A percentile compares a stretch with the other conserved stretches of the same genome.
Conservation (phyloP, 2,888 invertebrate species). For the Trileptium ribeirensis region DNA sequence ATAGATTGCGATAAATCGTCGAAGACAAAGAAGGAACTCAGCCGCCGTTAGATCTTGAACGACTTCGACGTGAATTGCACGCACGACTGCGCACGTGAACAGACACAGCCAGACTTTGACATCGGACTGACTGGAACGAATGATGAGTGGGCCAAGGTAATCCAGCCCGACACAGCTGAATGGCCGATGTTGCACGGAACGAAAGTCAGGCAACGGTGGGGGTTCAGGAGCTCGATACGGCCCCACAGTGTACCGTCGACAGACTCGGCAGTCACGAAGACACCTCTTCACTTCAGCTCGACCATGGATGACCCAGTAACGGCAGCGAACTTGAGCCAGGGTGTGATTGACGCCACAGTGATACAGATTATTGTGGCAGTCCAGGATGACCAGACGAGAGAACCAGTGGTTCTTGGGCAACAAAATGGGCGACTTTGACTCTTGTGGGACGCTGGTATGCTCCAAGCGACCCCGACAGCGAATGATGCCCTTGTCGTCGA, state of each 20-base stretch:
- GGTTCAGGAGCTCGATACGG: background rate
- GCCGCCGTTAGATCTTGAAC: background rate
- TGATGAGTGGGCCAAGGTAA: constrained; percentile 11
- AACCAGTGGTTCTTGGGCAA: constrained; percentile 5
- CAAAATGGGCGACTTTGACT: background rate
- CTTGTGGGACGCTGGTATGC: background rate
- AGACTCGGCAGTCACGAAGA: background rate
- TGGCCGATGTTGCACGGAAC: background rate
- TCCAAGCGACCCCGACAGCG: constrained; percentile 5
- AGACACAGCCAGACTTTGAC: constrained; percentile 18
- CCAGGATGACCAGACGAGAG: background rate
- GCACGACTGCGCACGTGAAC: constrained; percentile 16
- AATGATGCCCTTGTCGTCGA: background rate
- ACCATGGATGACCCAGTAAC: background rate
- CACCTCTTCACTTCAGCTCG: background rate
- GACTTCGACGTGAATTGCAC: constrained; percentile 21
- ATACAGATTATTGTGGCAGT: background rate
- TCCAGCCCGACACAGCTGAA: background rate
- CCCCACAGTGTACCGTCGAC: background rate
- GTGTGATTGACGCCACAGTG: constrained; percentile 2
- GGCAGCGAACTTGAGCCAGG: background rate
- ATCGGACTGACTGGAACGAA: background rate
- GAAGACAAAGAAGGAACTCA: background rate
- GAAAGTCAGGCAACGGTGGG: background rate
- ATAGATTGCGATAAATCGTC: background rate